Evolutionary conservation across 1,140 invertebrate species (phyloP), one percentile per base, ranked within the genome.

Genomic region (Stegodyphus mimosarum): DNA sequence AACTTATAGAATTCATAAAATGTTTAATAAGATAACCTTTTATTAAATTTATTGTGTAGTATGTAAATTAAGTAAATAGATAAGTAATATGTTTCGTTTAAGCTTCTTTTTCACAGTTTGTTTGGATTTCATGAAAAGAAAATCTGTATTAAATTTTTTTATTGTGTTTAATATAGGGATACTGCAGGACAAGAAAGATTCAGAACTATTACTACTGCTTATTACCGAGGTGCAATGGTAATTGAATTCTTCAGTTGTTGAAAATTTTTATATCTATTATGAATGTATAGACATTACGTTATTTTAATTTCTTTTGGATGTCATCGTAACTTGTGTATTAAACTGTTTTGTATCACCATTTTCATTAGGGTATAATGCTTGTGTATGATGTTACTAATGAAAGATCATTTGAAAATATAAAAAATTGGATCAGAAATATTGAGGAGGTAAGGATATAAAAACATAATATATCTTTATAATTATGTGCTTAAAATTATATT

Each of bases 131-230:
- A 33, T 33, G 33, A 3, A 33, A 33, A 33, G 33, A 13, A 69
- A 69, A 69, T 69, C n/a, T 69, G 13, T 55, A 53, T 51, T 60
- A 73, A 80, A 33, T 76, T 11, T 76, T 80, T 74, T 72, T 15
- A 69, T 69, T 69, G n/a, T 15, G 60, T 33, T 33, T 69, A 15
- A 69, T 87, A 10, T 71, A 91, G 93, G 93, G 93, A 93, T 89
- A 93, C 93, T 76, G 93, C 93, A 49, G 93, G 93, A 6, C 93
- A 94, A 89, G 93, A 94, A 89, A 88, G 93, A 79, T 94, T 94
- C 88, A 90, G 93, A 86, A 94, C 93, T 55, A 93, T 94, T 76
- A 93, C 93, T n/a, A 93, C 92, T 63, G 93, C 93, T 33, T 93
- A 93, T 90, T 93, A 93, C 90, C 89, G 93, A 87, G 93, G 92